Conservation (phyloP, 2,888 invertebrate species). For the Ormyrus rosae region DNA sequence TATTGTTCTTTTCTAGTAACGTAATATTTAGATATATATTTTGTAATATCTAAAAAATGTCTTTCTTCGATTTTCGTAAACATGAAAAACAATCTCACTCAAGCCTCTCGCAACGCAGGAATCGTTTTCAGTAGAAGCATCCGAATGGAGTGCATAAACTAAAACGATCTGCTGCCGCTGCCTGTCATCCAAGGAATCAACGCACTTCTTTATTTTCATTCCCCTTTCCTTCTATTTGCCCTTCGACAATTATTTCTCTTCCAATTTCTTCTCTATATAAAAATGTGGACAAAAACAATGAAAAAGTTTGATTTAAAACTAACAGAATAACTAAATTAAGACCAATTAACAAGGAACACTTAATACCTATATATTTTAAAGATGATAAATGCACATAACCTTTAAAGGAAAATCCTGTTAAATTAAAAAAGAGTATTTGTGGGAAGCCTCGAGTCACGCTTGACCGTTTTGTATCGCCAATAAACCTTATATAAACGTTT, state of each 20-base stretch:
- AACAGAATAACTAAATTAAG: conserved; percentile 41
- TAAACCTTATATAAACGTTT: too few species aligned
- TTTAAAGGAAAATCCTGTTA: conserved; percentile 36
- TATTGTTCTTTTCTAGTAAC: too few species aligned
- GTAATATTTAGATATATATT: too few species aligned
- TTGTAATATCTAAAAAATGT: too few species aligned
- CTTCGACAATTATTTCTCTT: conserved; percentile 9
- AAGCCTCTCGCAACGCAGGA: conserved; percentile 12
- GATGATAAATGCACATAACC: conserved; percentile 41
- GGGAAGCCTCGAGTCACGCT: conserved; percentile 17
- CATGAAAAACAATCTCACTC: neutral
- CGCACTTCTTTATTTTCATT: neutral
- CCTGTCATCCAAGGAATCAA: neutral
- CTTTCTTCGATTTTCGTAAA: too few species aligned
- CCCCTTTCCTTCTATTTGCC: neutral
- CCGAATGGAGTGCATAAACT: too few species aligned
- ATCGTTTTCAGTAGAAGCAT: conserved; percentile 3
- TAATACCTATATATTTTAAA: conserved; percentile 33
- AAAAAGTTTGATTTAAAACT: neutral
- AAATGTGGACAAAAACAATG: neutral
- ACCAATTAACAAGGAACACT: conserved; percentile 44
- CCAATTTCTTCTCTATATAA: neutral
- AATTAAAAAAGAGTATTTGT: neutral
- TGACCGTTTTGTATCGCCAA: neutral
- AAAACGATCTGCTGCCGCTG: neutral